phyloP scores from a whole-genome alignment of 2,888 invertebrate genomes.

The Nesidiocoris tenuis region DNA sequence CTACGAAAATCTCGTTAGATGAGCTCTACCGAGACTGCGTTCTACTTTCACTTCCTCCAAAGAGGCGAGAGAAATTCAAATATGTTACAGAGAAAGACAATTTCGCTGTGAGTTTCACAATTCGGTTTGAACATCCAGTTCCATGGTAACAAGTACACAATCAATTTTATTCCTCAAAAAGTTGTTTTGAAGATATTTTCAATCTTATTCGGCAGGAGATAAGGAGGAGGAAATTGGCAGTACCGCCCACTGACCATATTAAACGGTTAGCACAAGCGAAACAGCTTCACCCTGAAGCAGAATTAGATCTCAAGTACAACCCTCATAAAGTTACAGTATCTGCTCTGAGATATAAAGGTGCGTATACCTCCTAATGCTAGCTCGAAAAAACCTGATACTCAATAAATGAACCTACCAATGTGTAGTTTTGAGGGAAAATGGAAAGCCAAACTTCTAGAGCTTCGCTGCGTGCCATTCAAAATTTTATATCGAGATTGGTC shows the following conservation, averaged over 20 bases:
- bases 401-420: too few species aligned
- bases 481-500: too few species aligned
- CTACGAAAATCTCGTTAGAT: slow-evolving; percentile 10
- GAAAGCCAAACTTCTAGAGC: too few species aligned
- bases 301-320: slow-evolving; percentile 43
- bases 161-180: not conserved
- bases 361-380: too few species aligned
- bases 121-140: too few species aligned
- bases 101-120: slow-evolving; percentile 19
- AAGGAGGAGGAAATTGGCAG: slow-evolving; percentile 13
- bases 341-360: slow-evolving; percentile 46
- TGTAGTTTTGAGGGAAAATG: too few species aligned
- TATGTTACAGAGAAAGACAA: slow-evolving; percentile 16
- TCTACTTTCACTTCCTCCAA: slow-evolving; percentile 20
- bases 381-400: too few species aligned
- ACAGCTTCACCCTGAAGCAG: slow-evolving; percentile 44
- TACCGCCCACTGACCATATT: not conserved
- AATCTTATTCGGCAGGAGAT: slow-evolving; percentile 9
- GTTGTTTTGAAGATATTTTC: not conserved
- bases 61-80: slow-evolving; percentile 24
- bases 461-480: too few species aligned
- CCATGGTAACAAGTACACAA: not conserved
- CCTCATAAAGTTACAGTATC: slow-evolving; percentile 44
- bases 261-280: slow-evolving; percentile 17
- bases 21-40: slow-evolving; percentile 14